phyloP scores from a whole-genome alignment of 2,888 invertebrate genomes.

The Trilocha varians region DNA sequence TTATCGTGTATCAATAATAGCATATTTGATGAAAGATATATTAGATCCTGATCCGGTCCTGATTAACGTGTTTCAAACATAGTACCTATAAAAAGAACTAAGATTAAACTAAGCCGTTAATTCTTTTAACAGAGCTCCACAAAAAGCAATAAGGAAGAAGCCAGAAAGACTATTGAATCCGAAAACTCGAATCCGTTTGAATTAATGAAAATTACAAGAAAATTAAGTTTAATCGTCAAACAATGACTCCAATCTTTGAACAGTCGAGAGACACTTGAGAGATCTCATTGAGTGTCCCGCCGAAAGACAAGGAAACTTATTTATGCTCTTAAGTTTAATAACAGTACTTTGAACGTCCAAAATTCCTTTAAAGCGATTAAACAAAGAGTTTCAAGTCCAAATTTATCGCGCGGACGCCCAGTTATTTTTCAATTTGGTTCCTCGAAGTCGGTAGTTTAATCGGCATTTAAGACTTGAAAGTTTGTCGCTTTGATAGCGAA shows the following conservation, averaged over 20 bases:
- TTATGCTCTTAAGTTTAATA: constrained; percentile 34
- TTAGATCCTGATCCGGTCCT: no score
- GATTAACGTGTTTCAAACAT: no score
- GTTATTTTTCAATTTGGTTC: constrained; percentile 69
- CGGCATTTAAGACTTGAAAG: constrained; percentile 41
- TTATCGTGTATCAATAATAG: no score
- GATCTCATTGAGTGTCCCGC: background rate
- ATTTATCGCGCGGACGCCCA: constrained; percentile 55
- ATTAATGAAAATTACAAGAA: background rate
- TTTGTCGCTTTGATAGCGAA: background rate
- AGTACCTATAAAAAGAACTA: no score
- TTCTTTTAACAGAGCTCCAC: no score
- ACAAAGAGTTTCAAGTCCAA: constrained; percentile 39
- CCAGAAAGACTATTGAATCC: background rate
- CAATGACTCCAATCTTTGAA: background rate
- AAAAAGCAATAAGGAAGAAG: no score
- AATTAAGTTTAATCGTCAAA: background rate
- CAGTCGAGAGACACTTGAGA: background rate
- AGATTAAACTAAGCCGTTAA: no score
- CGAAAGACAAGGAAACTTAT: constrained; percentile 15
- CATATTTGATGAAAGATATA: no score
- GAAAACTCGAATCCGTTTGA: background rate
- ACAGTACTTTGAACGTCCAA: constrained; percentile 39
- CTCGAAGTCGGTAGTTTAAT: constrained; percentile 39
- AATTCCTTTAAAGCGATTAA: constrained; percentile 46